Evolutionary conservation across 2,888 invertebrate genomes (phyloP), one percentile per base, ranked within the genome.

Genomic region (Itoplectis maculator): DNA sequence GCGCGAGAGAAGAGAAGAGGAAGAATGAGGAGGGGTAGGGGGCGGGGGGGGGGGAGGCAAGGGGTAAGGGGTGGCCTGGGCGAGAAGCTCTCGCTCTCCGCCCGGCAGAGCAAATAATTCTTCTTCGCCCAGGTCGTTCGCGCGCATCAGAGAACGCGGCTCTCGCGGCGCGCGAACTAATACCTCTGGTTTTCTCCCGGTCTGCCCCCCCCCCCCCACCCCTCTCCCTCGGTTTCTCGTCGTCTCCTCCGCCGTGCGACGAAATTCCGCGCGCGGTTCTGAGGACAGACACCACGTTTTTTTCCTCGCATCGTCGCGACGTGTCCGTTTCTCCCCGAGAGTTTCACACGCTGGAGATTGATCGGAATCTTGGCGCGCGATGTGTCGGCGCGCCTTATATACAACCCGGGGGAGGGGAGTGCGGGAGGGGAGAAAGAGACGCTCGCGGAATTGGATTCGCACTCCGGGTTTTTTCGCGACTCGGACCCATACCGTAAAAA

Each of bases 211-310:
- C 18, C 7, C 20, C 73, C 9, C 35, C 8, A 20, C 40, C 29
- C 29, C 29, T 5, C 29, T 3, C 29, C 29, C 29, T 29, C 2
- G 29, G 35, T 63, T 37, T 20, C 23, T 63, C 63, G 47, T 61
- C 40, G n/a, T n/a, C 49, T 54, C 66, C 61, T 68, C 78, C 29
- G 2, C 3, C 29, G 29, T 3, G 29, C 2, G 51, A 65, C 51
- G 59, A 82, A 61, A 82, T 82, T 82, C 79, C 75, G 49, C 75
- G 49, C 54, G 65, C 69, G 70, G 42, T 70, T 75, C 45, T 29
- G 29, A 49, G 49, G 65, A 70, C 74, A 75, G 13, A 65, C n/a
- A n/a, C n/a, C n/a, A n/a, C n/a, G 7, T 74, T 82, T 82, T 77
- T 74, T 61, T 63, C n/a, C n/a, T n/a, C n/a, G n/a, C n/a, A n/a